Evolutionary conservation across 2,888 invertebrate species (phyloP).

Genomic region (Watsonalla binaria): DNA sequence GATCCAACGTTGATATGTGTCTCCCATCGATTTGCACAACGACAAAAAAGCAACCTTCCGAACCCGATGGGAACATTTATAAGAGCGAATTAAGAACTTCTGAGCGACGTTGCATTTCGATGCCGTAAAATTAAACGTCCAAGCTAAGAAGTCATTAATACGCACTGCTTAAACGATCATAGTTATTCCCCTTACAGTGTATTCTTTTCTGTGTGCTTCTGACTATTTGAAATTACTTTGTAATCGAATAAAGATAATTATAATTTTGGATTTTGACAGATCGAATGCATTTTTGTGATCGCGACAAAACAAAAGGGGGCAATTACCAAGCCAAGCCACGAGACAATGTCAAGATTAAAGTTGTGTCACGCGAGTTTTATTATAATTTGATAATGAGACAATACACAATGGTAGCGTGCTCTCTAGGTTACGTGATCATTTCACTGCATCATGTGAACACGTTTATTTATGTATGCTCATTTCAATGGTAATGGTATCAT

Average conservation of each 20-base stretch:
- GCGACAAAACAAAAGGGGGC: neutral
- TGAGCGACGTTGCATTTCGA: neutral
- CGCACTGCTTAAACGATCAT: no score
- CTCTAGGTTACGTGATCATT: neutral
- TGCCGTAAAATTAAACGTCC: neutral
- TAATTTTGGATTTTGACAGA: neutral
- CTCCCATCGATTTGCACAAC: no score
- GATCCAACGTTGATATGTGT: no score
- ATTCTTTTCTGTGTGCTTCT: no score
- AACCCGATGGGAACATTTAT: no score
- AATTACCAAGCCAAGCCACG: neutral
- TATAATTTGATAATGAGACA: conserved; percentile 4
- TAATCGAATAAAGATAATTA: no score
- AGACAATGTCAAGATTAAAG: conserved; percentile 1
- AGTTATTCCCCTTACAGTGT: no score
- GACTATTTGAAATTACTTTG: no score
- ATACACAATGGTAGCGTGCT: conserved; percentile 2
- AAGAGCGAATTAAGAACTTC: no score
- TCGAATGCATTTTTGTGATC: neutral
- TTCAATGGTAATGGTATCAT: neutral
- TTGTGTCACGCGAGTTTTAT: neutral
- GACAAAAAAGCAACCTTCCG: no score
- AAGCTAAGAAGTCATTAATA: no score
- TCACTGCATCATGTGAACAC: neutral
- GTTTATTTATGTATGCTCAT: neutral